Evolutionary conservation across 2,113 vertebrate species (phyloP).

Genomic region (Ophiodon elongatus): DNA sequence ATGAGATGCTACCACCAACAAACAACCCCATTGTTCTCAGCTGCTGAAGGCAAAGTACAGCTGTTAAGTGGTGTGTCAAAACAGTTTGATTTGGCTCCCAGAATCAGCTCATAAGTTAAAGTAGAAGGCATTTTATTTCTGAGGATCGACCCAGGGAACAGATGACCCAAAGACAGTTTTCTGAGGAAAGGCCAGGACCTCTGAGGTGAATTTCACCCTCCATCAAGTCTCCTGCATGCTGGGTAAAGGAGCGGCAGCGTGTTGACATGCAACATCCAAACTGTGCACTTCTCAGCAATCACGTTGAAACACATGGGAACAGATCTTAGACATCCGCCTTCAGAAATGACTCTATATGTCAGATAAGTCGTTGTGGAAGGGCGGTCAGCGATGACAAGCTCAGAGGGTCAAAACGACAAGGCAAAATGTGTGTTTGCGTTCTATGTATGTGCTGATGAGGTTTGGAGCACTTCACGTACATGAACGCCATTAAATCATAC

Average conservation of each 20-base stretch:
- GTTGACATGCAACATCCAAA: constrained; percentile 1
- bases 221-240: neutral
- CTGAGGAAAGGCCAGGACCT: neutral
- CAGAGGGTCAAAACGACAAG: neutral
- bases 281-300: neutral
- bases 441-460: neutral
- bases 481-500: neutral
- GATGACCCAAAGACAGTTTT: neutral
- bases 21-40: constrained; percentile 38
- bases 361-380: neutral
- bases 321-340: neutral
- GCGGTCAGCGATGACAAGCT: too few relatives aligned
- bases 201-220: constrained; percentile 17
- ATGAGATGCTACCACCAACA: constrained; percentile 54
- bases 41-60: constrained; percentile 36
- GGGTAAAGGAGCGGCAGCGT: neutral
- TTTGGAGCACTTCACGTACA: too few relatives aligned
- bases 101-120: constrained; percentile 21
- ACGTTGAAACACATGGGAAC: neutral
- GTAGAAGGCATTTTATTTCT: constrained; percentile 12
- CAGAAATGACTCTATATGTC: too few relatives aligned
- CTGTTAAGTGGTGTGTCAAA: constrained; percentile 42
- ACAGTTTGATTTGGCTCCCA: constrained; percentile 31
- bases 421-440: neutral
- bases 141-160: neutral